Evolutionary conservation across 2,113 vertebrate species (phyloP).

Genomic region (Xenopus laevis): DNA sequence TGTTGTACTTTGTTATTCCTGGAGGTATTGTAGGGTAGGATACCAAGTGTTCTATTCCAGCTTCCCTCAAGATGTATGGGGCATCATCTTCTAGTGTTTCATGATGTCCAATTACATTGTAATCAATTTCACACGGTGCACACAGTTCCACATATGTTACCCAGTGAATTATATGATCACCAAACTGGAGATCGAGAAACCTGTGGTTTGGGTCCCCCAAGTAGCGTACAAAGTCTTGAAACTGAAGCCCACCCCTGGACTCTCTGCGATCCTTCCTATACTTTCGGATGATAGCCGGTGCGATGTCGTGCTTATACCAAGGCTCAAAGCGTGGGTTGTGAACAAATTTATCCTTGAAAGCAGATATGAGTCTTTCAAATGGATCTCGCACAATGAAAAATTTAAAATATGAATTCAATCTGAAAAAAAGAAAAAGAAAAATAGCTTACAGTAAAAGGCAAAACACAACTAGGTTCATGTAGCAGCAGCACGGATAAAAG

Average conservation of each 20-base stretch:
- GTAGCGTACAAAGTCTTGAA: constrained; percentile 95
- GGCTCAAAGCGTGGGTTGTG: constrained; percentile 94
- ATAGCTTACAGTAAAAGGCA: background rate
- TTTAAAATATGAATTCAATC: constrained; percentile 90
- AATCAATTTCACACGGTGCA: constrained; percentile 86
- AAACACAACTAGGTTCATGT: background rate
- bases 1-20: constrained; percentile 90
- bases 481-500: too few relatives aligned
- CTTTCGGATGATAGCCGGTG: constrained; percentile 88
- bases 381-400: constrained; percentile 97
- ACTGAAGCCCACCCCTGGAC: constrained; percentile 83
- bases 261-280: constrained; percentile 79
- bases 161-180: constrained; percentile 95
- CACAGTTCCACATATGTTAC: constrained; percentile 89
- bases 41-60: constrained; percentile 80
- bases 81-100: constrained; percentile 91
- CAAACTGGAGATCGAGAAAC: constrained; percentile 85
- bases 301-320: constrained; percentile 95
- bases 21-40: constrained; percentile 89
- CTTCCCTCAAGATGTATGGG: constrained; percentile 80
- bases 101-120: constrained; percentile 87
- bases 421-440: constrained; percentile 54
- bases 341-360: constrained; percentile 97
- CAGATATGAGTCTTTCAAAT: constrained; percentile 93
- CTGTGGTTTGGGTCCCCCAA: constrained; percentile 83